Evolutionary conservation across 1,140 invertebrate genomes (phyloP).

Genomic region (Drosophila yakuba): DNA sequence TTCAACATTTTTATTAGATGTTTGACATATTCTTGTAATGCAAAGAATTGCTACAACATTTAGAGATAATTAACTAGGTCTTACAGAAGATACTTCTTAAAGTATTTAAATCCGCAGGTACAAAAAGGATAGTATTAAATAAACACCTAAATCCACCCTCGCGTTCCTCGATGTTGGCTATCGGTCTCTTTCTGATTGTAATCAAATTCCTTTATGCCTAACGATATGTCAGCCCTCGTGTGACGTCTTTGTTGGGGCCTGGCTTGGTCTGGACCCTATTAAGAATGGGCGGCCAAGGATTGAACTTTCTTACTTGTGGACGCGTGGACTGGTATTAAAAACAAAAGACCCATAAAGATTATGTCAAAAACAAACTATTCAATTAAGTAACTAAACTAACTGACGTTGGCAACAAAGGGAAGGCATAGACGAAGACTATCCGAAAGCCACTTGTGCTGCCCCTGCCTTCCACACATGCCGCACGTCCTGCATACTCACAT

Average conservation of each 20-base stretch:
- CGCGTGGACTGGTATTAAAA: constrained; percentile 64
- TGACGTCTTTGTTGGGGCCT: constrained; percentile 60
- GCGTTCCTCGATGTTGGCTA: constrained; percentile 17
- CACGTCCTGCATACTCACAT: constrained; percentile 26
- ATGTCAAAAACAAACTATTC: constrained; percentile 83
- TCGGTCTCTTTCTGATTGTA: constrained; percentile 49
- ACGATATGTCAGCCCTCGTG: constrained; percentile 62
- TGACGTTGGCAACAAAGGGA: constrained; percentile 62
- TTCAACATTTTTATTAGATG: no score
- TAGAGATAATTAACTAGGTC: no score
- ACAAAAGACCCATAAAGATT: constrained; percentile 82
- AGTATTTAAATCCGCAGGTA: no score
- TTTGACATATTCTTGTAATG: no score
- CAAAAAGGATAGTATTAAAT: not conserved
- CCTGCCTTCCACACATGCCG: constrained; percentile 56
- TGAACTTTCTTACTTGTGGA: constrained; percentile 21
- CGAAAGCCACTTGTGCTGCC: constrained; percentile 36
- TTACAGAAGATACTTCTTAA: no score
- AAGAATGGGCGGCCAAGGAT: constrained; percentile 1
- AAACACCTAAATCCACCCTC: constrained; percentile 40
- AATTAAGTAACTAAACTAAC: constrained; percentile 83
- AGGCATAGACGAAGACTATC: constrained; percentile 14
- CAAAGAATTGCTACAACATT: no score
- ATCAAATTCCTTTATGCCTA: constrained; percentile 71
- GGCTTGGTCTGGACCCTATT: constrained; percentile 15